phyloP scores from a whole-genome alignment of 1,140 invertebrate genomes.

The Pemphigus obesinymphae region DNA sequence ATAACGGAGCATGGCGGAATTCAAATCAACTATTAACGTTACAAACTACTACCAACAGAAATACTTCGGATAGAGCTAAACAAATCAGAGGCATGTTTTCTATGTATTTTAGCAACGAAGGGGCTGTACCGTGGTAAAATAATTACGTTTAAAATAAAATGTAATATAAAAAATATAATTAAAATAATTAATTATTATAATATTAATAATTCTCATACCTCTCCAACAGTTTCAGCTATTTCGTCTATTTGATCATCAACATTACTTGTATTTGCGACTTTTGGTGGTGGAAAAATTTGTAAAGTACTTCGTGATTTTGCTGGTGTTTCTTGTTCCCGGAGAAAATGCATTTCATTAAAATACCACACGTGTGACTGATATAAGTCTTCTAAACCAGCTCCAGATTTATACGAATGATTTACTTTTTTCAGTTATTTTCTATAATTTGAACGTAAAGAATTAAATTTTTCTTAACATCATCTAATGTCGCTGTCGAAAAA shows the following conservation, averaged over 20 bases:
- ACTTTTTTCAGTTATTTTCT: neutral
- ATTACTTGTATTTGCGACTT: neutral
- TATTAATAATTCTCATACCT: neutral
- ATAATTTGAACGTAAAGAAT: conserved; percentile 41
- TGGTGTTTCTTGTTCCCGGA: conserved; percentile 42
- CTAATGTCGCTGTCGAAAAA: neutral
- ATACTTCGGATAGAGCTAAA: no score
- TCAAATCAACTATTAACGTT: no score
- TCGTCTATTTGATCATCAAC: conserved; percentile 3
- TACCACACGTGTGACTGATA: conserved; percentile 44
- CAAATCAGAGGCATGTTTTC: conserved; percentile 40
- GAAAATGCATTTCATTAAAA: conserved; percentile 45
- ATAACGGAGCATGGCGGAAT: no score
- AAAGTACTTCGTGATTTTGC: neutral
- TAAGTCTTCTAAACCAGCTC: conserved; percentile 44
- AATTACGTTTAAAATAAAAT: conserved; percentile 5
- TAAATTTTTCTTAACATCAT: neutral
- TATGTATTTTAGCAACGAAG: conserved; percentile 42
- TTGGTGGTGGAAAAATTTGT: neutral
- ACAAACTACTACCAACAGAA: no score
- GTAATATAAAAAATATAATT: neutral
- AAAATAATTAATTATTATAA: neutral
- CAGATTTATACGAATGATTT: conserved; percentile 13
- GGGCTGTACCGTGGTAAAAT: conserved; percentile 43
- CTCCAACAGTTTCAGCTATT: neutral